Evolutionary conservation across 2,888 invertebrate species (phyloP), one percentile per base, ranked within the genome.

Genomic region (Megalurothrips usitatus): DNA sequence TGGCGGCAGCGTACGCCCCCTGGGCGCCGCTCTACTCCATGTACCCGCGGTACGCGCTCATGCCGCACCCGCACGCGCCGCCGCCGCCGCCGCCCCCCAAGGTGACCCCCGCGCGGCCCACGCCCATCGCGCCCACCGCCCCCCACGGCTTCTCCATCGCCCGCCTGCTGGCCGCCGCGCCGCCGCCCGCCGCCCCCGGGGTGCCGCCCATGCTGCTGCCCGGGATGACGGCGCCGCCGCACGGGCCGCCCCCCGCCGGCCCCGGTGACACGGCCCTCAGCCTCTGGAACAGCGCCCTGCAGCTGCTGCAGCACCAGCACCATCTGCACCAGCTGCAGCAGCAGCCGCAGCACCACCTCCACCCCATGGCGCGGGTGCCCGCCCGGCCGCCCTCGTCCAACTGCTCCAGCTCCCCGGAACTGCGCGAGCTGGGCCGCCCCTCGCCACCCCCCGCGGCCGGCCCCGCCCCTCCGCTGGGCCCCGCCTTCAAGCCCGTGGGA

Each of bases 11-110:
- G 6, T 75, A 75, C 68, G 26, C 68, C 23, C 68, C 68, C 23
- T 75, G 68, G 68, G 68, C 68, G 68, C 68, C 68, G 68, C 68
- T 75, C 26, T 75, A 75, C 68, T 75, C 68, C 23, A 75, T 75
- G 68, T 75, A 75, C 26, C 68, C 68, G 26, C 68, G 68, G 23
- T 75, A 75, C 68, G 68, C 68, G 23, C 68, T 75, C 11, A 9
- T 75, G 68, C 68, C 68, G 26, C 68, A 23, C 23, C 68, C 68
- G 26, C 68, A n/a, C 68, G 23, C 68, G 12, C 58, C 58, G 68
- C 68, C 68, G 26, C 68, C 26, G 26, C 23, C 68, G 68, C 68
- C 68, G 68, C 68, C 68, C 26, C 68, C 68, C 23, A 75, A 75
- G 26, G 68, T 75, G 68, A 75, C 68, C 9, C 68, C 68, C 26